Percentiles rank a stretch among this genome's conserved stretches.
Conservation (phyloP, 2,888 invertebrate genomes). For the Tetheella fluctuosa region DNA sequence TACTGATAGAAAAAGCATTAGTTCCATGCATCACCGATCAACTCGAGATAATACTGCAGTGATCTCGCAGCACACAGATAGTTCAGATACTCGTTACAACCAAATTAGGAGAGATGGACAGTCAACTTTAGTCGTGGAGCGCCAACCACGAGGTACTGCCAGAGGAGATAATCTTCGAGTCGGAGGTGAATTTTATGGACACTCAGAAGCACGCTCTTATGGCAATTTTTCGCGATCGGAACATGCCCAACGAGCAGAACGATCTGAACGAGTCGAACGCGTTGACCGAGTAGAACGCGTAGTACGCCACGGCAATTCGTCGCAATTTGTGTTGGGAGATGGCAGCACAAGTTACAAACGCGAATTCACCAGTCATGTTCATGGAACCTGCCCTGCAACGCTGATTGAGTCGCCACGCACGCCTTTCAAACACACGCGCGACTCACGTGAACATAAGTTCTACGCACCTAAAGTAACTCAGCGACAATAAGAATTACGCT, state of each 20-base stretch:
- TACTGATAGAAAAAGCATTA: slow-evolving; percentile 90
- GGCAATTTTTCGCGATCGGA: slow-evolving; percentile 86
- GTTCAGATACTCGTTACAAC: slow-evolving; percentile 60
- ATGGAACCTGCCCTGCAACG: slow-evolving; percentile 92
- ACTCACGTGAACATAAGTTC: slow-evolving; percentile 93
- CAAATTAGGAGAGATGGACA: slow-evolving; percentile 80
- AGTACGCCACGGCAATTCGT: slow-evolving; percentile 87
- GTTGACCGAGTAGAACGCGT: slow-evolving; percentile 85
- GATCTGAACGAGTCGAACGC: slow-evolving; percentile 79
- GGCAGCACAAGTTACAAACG: slow-evolving; percentile 88
- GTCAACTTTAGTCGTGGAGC: slow-evolving; percentile 81
- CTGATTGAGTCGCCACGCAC: slow-evolving; percentile 89
- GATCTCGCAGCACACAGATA: slow-evolving; percentile 80
- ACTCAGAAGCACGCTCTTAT: slow-evolving; percentile 88
- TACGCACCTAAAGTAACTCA: slow-evolving; percentile 87
- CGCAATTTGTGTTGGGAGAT: slow-evolving; percentile 91
- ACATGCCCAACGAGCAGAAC: slow-evolving; percentile 68
- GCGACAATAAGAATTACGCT: slow-evolving; percentile 34
- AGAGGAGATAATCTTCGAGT: slow-evolving; percentile 88
- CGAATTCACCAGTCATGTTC: slow-evolving; percentile 88
- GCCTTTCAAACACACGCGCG: slow-evolving; percentile 92
- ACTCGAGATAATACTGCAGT: slow-evolving; percentile 80
- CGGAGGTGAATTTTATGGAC: slow-evolving; percentile 89
- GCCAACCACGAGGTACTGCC: slow-evolving; percentile 85
- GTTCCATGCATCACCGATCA: slow-evolving; percentile 91